phyloP scores from a whole-genome alignment of 2,888 invertebrate species.

The Torymus tubicola region DNA sequence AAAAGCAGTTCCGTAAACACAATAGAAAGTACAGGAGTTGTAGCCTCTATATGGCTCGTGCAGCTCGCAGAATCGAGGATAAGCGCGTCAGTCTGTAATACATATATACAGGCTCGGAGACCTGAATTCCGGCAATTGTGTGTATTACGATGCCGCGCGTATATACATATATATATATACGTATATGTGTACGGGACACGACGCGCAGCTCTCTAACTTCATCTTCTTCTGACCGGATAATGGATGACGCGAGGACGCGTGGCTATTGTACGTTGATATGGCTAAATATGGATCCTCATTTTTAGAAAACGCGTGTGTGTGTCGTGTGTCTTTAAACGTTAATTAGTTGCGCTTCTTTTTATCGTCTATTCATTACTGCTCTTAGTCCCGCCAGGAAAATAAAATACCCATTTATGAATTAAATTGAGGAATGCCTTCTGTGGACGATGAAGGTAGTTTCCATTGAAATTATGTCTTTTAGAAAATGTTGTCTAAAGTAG shows the following conservation, averaged over 20 bases:
- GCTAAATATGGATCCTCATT: not conserved
- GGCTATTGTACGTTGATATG: not conserved
- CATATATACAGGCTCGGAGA: conserved; percentile 59
- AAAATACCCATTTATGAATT: no score
- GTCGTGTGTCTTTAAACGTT: not conserved
- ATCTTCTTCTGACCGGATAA: conserved; percentile 54
- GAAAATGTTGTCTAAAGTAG: no score
- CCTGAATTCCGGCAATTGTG: conserved; percentile 67
- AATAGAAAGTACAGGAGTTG: conserved; percentile 68
- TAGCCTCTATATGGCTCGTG: no score
- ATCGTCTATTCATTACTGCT: no score
- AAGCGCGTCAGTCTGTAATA: conserved; percentile 59
- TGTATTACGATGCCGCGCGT: conserved; percentile 51
- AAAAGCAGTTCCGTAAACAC: conserved; percentile 66
- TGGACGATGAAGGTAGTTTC: no score
- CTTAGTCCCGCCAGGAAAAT: no score
- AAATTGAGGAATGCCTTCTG: no score
- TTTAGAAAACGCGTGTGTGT: no score
- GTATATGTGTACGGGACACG: conserved; percentile 47
- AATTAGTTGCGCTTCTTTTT: no score
- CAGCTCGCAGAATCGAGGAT: conserved; percentile 67
- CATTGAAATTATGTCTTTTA: no score
- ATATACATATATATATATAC: not conserved
- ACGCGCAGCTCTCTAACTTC: conserved; percentile 56
- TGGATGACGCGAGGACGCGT: conserved; percentile 9